Conservation (phyloP, 2,888 invertebrate genomes). For the Neoscelio sp. region DNA sequence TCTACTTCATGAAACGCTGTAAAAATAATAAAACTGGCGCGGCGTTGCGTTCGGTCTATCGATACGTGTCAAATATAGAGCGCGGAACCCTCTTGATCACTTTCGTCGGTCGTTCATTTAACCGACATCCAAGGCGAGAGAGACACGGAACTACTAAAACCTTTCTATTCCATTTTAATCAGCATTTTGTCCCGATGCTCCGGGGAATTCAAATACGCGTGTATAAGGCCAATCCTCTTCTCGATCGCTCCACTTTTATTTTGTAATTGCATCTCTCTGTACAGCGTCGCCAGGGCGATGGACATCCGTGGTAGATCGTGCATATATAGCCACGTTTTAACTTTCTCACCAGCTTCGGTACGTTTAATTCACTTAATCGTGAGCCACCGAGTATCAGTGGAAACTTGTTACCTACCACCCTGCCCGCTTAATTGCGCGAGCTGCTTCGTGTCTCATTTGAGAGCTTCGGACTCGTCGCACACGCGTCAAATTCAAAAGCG, state of each 20-base stretch:
- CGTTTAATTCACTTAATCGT: constrained; percentile 63
- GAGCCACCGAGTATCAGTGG: constrained; percentile 43
- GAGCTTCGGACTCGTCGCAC: constrained; percentile 29
- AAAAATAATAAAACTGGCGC: no score
- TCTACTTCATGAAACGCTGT: no score
- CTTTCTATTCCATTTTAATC: constrained; percentile 43
- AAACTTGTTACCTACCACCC: constrained; percentile 58
- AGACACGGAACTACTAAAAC: background rate
- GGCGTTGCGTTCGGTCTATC: background rate
- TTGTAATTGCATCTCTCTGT: constrained; percentile 49
- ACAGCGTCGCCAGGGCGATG: constrained; percentile 16
- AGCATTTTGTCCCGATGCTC: constrained; percentile 20
- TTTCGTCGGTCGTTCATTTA: constrained; percentile 1
- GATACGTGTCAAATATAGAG: background rate
- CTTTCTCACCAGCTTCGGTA: constrained; percentile 53
- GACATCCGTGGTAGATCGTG: constrained; percentile 25
- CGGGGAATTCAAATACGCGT: constrained; percentile 14
- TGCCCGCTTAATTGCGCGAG: constrained; percentile 56
- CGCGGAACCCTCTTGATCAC: background rate
- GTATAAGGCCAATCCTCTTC: constrained; percentile 18
- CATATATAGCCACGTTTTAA: constrained; percentile 41
- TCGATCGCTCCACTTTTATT: constrained; percentile 44
- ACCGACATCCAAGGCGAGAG: background rate
- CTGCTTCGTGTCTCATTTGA: constrained; percentile 48
- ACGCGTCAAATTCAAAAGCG: constrained; percentile 55